Base-by-base conservation (phyloP, 2,113 vertebrate genomes). In the Trogon surrucura region DNA sequence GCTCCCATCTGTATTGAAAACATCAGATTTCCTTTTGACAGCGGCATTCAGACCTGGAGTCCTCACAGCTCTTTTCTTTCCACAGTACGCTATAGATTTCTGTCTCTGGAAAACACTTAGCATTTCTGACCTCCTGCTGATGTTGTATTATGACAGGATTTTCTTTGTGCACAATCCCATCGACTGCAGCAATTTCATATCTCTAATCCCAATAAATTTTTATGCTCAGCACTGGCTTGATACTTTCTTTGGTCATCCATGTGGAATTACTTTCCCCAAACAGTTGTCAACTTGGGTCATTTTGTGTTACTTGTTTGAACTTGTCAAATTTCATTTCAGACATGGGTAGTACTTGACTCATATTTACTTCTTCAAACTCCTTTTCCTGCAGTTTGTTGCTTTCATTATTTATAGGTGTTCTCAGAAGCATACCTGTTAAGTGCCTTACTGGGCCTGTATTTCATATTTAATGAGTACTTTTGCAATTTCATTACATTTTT, bases 341-440 rank as follows among this genome's bases (percentile, higher is more conserved):
- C 91, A 88, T 82, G 92, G 95, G 87, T 92, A 95, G 81, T 78
- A 53, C 91, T 97, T 94, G 89, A 88, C 91, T 95, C 88, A 79
- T 96, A 95, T 94, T 97, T 96, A 94, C 92, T 96, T 97, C 92
- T 96, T 97, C 88, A 88, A 89, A 77, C 88, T 96, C 78, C 80
- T 91, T 83, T 97, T 94, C 93, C 87, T 94, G 92, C 86, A 88
- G 86, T 94, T 95, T 88, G 94, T 94, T 96, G 96, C 92, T 96
- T 96, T 95, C 94, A 91, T 97, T 95, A 96, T 93, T 97, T 96
- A 94, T 94, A 95, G 95, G 91, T 96, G 91, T 95, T 97, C 95
- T 97, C 94, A 89, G 91, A 95, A 95, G 83, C 83, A 9, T 85
- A 91, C 93, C 96, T 93, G 83, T 93, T 95, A 72, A 91, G 65